phyloP scores from a whole-genome alignment of 2,888 invertebrate genomes.

The Matsumyia berberina region DNA sequence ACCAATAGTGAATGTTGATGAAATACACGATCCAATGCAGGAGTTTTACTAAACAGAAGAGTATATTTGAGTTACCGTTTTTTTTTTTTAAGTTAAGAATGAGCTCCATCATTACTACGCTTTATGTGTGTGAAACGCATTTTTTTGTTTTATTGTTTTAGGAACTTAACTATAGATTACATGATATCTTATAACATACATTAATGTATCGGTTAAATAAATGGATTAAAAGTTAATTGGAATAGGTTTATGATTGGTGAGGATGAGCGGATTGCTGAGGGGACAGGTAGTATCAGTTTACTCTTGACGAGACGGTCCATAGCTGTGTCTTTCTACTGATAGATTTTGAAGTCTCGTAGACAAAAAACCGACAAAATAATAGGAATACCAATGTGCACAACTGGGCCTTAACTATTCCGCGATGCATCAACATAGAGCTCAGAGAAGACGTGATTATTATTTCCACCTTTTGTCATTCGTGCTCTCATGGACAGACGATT shows the following conservation, averaged over 20 bases:
- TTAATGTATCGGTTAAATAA: not conserved
- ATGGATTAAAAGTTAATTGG: not conserved
- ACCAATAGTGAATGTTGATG: constrained; percentile 56
- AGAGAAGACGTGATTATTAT: too few relatives aligned
- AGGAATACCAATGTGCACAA: too few relatives aligned
- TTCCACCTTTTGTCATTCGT: too few relatives aligned
- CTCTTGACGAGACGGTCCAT: too few relatives aligned
- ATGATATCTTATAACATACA: not conserved
- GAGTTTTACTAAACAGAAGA: constrained; percentile 29
- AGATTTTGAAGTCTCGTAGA: too few relatives aligned
- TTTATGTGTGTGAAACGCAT: constrained; percentile 10
- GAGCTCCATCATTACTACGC: not conserved
- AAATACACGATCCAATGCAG: constrained; percentile 55
- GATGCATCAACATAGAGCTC: too few relatives aligned
- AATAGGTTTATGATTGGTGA: too few relatives aligned
- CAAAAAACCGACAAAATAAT: too few relatives aligned
- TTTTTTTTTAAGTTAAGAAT: not conserved
- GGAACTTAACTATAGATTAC: not conserved
- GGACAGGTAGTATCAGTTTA: too few relatives aligned
- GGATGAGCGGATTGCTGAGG: not conserved
- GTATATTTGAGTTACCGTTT: not conserved
- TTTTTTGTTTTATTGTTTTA: constrained; percentile 7
- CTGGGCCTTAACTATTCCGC: too few relatives aligned
- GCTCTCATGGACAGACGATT: too few relatives aligned
- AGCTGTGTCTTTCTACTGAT: too few relatives aligned